Base-by-base conservation (phyloP, 2,797 vertebrate genomes). In the Coregonus ussuriensis region DNA sequence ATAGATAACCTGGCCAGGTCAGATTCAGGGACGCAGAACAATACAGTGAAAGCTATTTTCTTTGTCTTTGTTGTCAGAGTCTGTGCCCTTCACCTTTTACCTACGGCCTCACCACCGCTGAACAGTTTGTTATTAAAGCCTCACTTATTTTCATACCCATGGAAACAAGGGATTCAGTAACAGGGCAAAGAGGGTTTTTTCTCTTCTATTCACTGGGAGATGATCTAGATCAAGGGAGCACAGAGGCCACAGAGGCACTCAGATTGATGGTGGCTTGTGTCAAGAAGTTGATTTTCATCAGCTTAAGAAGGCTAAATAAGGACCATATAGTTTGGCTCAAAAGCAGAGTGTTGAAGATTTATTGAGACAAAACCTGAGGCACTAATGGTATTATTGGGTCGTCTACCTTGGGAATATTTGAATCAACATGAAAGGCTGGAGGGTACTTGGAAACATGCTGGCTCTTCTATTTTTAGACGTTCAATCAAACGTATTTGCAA, bases 171-270 rank as follows among this genome's bases (percentile, higher is more conserved):
- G 62, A 68, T 69, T 62, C 66, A 35, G 65, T 69, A 62, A 62
- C 70, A 66, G 14, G 1, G 33, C 15, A 71, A 6, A 59, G 25
- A 1, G 5, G 2, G 69, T 51, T 41, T 29, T 37, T 70, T 31
- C 75, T 76, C 41, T 74, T n/a, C 72, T n/a, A 68, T 69, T 25
- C 21, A 72, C 71, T 16, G 71, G 72, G 79, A 79, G 83, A 83
- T 83, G 78, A 89, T 83, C 79, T 83, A 72, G 37, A 77, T 78
- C 71, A 78, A 82, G 74, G 71, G 76, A 54, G 81, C 59, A 63
- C n/a, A 47, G 52, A 78, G 74, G 69, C 63, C 69, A 67, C 54
- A 72, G 56, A n/a, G 59, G 53, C 68, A 76, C 75, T 83, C 74
- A 74, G 41, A 79, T 75, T 62, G 72, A 74, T 69, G 53, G 67